Evolutionary conservation across 2,888 invertebrate species (phyloP).

Genomic region (Caenorhabditis afra): DNA sequence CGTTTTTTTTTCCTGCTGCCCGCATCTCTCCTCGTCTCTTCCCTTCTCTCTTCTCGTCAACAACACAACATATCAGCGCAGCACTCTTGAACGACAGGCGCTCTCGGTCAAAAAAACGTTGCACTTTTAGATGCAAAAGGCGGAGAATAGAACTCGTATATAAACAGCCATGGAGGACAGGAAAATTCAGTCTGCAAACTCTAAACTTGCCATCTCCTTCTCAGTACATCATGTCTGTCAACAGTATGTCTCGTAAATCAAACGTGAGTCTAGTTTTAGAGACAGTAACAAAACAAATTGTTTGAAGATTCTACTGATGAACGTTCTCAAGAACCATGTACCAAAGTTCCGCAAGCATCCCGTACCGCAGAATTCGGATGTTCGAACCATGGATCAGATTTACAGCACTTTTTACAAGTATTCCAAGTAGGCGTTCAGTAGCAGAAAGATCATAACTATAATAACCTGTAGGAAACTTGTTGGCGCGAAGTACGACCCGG

Average conservation of each 20-base stretch:
- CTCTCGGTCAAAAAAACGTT: constrained; percentile 43
- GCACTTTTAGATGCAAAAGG: constrained; percentile 50
- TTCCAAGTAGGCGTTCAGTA: constrained; percentile 10
- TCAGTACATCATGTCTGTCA: constrained; percentile 23
- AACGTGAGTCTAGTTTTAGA: constrained; percentile 10
- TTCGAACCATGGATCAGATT: constrained; percentile 34
- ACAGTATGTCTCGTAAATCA: constrained; percentile 13
- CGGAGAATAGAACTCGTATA: constrained; percentile 30
- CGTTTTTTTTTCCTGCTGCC: constrained; percentile 19
- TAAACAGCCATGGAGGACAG: constrained; percentile 6
- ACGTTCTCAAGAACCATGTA: constrained; percentile 19
- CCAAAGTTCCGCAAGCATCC: constrained; percentile 16
- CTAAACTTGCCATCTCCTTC: background rate
- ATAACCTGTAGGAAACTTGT: constrained; percentile 27
- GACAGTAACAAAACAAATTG: background rate
- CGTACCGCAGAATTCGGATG: constrained; percentile 15
- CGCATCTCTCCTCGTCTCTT: constrained; percentile 1
- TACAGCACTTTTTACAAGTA: constrained; percentile 39
- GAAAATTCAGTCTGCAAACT: constrained; percentile 12
- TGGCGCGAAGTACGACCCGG: constrained; percentile 7
- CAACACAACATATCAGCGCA: constrained; percentile 46
- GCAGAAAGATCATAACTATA: background rate
- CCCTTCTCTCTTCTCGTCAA: constrained; percentile 18
- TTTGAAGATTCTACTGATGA: constrained; percentile 28
- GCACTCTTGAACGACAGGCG: constrained; percentile 44